These are phyloP conservation scores for Phaethornis superciliosus DNA, from an alignment of 2,113 vertebrate genomes.

Conservation along the genomic window DNA sequence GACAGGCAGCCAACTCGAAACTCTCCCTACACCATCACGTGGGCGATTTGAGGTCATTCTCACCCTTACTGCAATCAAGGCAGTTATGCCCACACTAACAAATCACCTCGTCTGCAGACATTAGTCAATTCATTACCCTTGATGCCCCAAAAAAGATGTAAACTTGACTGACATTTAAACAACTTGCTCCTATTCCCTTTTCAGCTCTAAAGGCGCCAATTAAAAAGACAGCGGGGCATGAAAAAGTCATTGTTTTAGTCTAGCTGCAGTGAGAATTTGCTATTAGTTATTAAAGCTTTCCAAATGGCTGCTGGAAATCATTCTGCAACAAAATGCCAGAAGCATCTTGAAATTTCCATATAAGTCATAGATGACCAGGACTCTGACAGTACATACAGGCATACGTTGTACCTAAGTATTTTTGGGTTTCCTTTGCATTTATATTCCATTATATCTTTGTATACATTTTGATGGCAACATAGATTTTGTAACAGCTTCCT, in stretches of 20 bases:
- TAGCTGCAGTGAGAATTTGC: slow-evolving; percentile 6
- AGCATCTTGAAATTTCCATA: slow-evolving; percentile 17
- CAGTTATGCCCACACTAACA: not conserved
- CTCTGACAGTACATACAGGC: not conserved
- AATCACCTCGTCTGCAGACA: not conserved
- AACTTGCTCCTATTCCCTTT: slow-evolving; percentile 40
- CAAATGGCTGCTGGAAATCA: not conserved
- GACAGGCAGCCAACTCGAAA: not conserved
- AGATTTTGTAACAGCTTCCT: not conserved
- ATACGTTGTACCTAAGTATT: not conserved
- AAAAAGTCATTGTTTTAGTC: slow-evolving; percentile 5
- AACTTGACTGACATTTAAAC: slow-evolving; percentile 46
- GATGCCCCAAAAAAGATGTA: not conserved
- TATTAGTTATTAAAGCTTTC: slow-evolving; percentile 56
- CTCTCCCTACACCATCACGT: not conserved
- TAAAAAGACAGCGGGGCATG: slow-evolving; percentile 46
- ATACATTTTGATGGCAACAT: not conserved
- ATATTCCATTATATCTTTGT: not conserved
- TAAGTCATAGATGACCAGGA: not conserved
- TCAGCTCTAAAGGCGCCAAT: slow-evolving; percentile 51
- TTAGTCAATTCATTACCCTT: not conserved
- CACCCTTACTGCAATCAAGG: not conserved
- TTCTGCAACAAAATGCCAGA: not conserved
- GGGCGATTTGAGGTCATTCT: not conserved
- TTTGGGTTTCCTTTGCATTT: not conserved